Conservation (phyloP, 1,140 invertebrate genomes). For the Babylonia areolata region DNA sequence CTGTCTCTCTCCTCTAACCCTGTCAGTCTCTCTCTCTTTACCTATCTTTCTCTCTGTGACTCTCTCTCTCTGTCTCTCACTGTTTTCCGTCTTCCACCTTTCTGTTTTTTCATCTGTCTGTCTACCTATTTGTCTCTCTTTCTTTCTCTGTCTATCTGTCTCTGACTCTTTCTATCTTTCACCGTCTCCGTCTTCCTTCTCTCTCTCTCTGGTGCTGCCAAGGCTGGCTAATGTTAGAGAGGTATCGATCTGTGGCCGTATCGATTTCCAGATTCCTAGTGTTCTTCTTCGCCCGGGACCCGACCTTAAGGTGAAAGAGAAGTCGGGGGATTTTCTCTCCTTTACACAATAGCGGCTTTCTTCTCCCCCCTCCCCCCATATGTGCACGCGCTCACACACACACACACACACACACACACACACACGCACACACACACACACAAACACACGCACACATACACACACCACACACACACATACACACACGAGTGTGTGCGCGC, state of each 20-base stretch:
- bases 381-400: background rate
- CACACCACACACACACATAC: constrained; percentile 11
- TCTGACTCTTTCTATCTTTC: background rate
- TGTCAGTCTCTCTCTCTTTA: no score
- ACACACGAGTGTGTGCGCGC: background rate
- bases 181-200: no score
- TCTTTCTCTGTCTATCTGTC: background rate
- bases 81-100: background rate
- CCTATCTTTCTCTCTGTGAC: background rate
- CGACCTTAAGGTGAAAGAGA: no score
- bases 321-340: no score
- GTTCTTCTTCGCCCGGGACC: no score
- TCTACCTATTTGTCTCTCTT: background rate
- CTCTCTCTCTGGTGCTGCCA: no score
- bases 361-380: no score
- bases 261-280: no score
- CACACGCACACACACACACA: constrained; percentile 13
- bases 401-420: background rate
- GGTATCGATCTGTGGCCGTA: no score
- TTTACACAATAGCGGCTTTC: background rate
- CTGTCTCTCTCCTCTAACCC: no score
- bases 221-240: background rate
- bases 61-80: background rate
- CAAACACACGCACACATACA: background rate
- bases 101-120: background rate